Percentiles rank a stretch among this genome's conserved stretches.
Evolutionary conservation across 1,140 invertebrate genomes (phyloP).

Genomic region (Drosophila micromelanica): DNA sequence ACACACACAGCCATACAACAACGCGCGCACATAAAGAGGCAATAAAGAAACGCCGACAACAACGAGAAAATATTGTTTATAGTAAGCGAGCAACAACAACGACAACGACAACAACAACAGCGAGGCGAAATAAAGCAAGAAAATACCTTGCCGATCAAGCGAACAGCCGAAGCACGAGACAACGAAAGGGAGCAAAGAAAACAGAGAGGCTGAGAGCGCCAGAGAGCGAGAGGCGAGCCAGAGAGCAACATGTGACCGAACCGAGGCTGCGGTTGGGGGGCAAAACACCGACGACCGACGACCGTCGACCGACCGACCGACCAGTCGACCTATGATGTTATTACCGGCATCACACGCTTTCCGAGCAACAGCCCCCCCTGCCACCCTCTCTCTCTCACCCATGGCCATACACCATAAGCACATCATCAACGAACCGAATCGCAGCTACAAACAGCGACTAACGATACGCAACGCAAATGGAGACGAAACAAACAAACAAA

Average conservation of each 20-base stretch:
- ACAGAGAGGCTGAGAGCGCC: slow-evolving; percentile 2
- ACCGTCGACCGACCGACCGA: slow-evolving; percentile 26
- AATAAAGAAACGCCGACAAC: slow-evolving; percentile 55
- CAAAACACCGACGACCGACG: neutral
- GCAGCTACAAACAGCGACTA: slow-evolving; percentile 34
- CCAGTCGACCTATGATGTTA: slow-evolving; percentile 75
- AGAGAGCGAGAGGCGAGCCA: neutral
- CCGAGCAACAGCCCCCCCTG: neutral
- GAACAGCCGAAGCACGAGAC: slow-evolving; percentile 3
- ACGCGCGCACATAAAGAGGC: slow-evolving; percentile 50
- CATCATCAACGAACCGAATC: slow-evolving; percentile 62
- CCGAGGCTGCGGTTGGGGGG: slow-evolving; percentile 9
- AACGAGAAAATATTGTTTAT: slow-evolving; percentile 59
- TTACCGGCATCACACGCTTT: slow-evolving; percentile 56
- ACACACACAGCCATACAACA: slow-evolving; percentile 16
- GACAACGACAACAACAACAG: slow-evolving; percentile 22
- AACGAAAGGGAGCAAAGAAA: neutral
- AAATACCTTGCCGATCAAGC: slow-evolving; percentile 54
- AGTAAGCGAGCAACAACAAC: slow-evolving; percentile 40
- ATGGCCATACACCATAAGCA: slow-evolving; percentile 2
- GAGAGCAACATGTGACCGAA: slow-evolving; percentile 50
- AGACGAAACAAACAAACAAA: slow-evolving; percentile 42
- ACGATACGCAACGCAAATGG: slow-evolving; percentile 34
- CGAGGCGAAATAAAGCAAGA: slow-evolving; percentile 40
- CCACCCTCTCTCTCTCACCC: neutral